Base-by-base conservation (phyloP, 2,888 invertebrate genomes). In the Plemyria rubiginata region DNA sequence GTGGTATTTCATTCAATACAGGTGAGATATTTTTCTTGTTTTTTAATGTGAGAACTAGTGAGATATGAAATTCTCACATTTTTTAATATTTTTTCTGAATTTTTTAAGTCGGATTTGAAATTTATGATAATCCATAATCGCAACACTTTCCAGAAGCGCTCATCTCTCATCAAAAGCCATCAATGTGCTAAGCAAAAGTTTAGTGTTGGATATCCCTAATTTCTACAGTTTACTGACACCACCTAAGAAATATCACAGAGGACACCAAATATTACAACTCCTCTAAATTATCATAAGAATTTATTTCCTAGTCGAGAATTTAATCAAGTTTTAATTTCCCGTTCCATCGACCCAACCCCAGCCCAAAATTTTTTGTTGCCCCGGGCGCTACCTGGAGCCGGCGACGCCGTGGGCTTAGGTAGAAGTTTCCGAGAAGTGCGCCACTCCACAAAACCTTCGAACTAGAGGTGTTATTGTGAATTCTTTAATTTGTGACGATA, bases 391-490 rank as follows among this genome's bases (percentile, higher is more conserved):
- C 90, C 90, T 90, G 90, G 82, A 68, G 74, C 46, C 16, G 13
- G 4, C 15, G 28, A 7, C 29, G 52, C 52, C 52, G 56, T 41
- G 60, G 45, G 60, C 65, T 79, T 84, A 87, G 89, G 90, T 88
- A 87, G 85, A 81, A 78, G 83, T 70, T 90, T 90, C 90, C 75
- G 68, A 76, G 90, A 90, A 90, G 71, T 65, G 67, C 62, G 54
- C 59, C 67, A 61, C 72, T 64, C 71, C 70, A 70, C 65, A 22
- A 41, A 56, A 48, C 62, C 62, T 66, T 56, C 61, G 46, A 57
- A 53, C 58, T 51, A 29, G 63, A 69, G 65, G 70, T 69, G 70
- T 67, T 70, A 66, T 62, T 66, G 64, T 32, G 58, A 59, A 58
- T 58, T 62, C 46, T 59, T 48, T 52, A 52, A 51, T 52, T 59